Evolutionary conservation across 2,888 invertebrate species (phyloP).

Genomic region (Metalampra italica): DNA sequence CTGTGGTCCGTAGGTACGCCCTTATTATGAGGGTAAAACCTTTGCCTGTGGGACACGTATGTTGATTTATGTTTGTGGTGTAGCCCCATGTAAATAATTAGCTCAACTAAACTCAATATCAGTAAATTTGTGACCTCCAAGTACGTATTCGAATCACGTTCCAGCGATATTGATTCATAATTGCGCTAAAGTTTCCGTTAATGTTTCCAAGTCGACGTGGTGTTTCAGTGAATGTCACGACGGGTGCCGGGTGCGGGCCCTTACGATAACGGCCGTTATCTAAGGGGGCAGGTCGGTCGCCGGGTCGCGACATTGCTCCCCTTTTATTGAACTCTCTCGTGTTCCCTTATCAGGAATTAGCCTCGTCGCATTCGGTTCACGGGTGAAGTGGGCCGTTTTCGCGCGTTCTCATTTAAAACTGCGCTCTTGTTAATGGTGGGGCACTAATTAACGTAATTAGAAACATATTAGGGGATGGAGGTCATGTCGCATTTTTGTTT

Average conservation of each 20-base stretch:
- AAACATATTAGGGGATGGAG: slow-evolving; percentile 51
- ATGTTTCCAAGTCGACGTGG: slow-evolving; percentile 12
- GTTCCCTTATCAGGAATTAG: slow-evolving; percentile 70
- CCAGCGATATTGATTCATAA: slow-evolving; percentile 16
- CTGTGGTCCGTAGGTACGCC: too few species aligned
- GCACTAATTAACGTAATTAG: slow-evolving; percentile 70
- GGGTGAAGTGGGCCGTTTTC: slow-evolving; percentile 61
- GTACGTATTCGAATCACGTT: background rate
- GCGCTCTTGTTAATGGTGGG: slow-evolving; percentile 55
- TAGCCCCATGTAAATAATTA: too few species aligned
- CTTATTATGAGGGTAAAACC: too few species aligned
- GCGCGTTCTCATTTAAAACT: slow-evolving; percentile 63
- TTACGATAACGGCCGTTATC: slow-evolving; percentile 54
- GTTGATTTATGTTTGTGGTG: too few species aligned
- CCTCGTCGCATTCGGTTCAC: slow-evolving; percentile 62
- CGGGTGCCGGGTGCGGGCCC: slow-evolving; percentile 13
- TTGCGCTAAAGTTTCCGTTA: slow-evolving; percentile 16
- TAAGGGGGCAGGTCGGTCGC: slow-evolving; percentile 31
- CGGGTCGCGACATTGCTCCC: slow-evolving; percentile 56
- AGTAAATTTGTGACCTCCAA: slow-evolving; percentile 2
- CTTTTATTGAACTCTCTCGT: slow-evolving; percentile 57
- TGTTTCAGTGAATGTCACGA: slow-evolving; percentile 1
- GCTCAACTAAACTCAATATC: background rate
- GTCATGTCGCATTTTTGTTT: slow-evolving; percentile 20
- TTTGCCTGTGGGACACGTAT: too few species aligned